Conservation (phyloP, 2,113 vertebrate genomes). For the Trematocara nigrifrons region DNA sequence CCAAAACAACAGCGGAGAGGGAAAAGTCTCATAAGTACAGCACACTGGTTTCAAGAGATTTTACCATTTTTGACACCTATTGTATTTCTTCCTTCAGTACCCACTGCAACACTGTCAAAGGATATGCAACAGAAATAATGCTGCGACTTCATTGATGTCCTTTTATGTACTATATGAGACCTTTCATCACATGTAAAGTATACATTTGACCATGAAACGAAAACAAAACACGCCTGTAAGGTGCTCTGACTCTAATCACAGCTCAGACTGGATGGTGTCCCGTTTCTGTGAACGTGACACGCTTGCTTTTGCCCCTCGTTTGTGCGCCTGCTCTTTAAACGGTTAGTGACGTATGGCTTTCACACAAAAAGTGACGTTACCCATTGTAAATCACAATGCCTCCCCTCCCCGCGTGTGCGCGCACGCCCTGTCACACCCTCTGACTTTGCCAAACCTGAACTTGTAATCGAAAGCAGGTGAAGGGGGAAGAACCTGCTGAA, state of each 20-base stretch:
- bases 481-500: accelerated
- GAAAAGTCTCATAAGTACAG: too few species aligned
- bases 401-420: too few species aligned
- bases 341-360: neutral
- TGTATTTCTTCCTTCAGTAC: too few species aligned
- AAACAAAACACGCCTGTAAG: too few species aligned
- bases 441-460: neutral
- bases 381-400: neutral
- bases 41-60: too few species aligned
- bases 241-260: neutral
- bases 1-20: too few species aligned
- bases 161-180: neutral
- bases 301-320: neutral
- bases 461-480: neutral
- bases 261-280: neutral
- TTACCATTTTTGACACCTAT: too few species aligned
- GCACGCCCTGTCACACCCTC: neutral
- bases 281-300: neutral
- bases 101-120: too few species aligned
- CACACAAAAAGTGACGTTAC: accelerated
- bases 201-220: too few species aligned
- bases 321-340: neutral
- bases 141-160: too few species aligned
- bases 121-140: too few species aligned
- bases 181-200: neutral